Percentiles rank a stretch among this genome's conserved stretches.
Conservation (phyloP, 2,113 vertebrate species). For the Leiothrix lutea region DNA sequence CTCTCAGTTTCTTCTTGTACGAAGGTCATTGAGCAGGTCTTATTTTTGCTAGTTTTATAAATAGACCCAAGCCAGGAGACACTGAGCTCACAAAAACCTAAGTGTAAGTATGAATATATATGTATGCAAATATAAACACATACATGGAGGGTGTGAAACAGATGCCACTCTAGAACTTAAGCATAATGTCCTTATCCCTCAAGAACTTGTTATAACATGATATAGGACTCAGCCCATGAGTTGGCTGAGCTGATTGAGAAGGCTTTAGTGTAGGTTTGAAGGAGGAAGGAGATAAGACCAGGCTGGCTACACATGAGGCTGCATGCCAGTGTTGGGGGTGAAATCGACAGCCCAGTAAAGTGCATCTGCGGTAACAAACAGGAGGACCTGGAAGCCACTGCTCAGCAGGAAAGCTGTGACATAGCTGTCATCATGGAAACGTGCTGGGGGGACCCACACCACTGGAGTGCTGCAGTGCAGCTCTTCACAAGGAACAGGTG, state of each 20-base stretch:
- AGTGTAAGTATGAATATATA: background rate
- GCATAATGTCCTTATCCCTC: background rate
- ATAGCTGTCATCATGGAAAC: background rate
- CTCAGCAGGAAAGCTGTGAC: background rate
- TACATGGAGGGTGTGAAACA: background rate
- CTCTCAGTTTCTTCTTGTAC: background rate
- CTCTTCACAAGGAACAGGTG: background rate
- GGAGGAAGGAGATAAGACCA: background rate
- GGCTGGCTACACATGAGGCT: background rate
- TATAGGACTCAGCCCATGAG: background rate
- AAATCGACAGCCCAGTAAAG: background rate
- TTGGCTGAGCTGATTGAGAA: background rate
- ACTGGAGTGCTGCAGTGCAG: background rate
- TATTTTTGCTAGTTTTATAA: conserved; percentile 43
- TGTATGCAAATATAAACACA: background rate
- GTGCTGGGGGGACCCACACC: rapidly evolving
- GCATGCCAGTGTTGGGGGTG: background rate
- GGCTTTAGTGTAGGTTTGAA: background rate
- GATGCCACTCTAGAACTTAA: background rate
- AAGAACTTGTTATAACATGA: background rate
- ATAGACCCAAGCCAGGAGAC: background rate
- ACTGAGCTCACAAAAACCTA: background rate
- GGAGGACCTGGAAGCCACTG: background rate
- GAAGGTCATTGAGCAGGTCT: background rate
- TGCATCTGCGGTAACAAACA: background rate